Conservation (phyloP, 2,113 vertebrate species). For the Caranx ignobilis region DNA sequence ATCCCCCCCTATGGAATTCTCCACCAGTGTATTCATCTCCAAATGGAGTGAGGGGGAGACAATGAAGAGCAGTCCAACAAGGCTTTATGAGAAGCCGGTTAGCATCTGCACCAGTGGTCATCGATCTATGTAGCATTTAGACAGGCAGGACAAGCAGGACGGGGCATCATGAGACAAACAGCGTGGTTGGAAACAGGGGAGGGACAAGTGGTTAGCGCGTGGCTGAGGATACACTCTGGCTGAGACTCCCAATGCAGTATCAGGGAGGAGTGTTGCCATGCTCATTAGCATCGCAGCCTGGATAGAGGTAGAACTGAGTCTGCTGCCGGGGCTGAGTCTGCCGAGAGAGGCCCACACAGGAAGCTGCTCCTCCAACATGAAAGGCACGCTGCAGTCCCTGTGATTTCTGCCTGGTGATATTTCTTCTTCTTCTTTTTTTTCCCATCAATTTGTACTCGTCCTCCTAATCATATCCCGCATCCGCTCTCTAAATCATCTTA, state of each 20-base stretch:
- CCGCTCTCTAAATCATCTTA: slow-evolving; percentile 63
- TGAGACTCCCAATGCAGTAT: slow-evolving; percentile 53
- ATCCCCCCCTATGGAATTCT: slow-evolving; percentile 62
- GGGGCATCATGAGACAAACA: slow-evolving; percentile 44
- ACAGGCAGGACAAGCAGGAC: slow-evolving; percentile 4
- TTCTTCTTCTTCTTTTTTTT: slow-evolving; percentile 3
- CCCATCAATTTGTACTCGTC: slow-evolving; percentile 53
- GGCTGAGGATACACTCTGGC: slow-evolving; percentile 44
- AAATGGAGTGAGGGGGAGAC: slow-evolving; percentile 33
- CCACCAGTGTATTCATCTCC: slow-evolving; percentile 51
- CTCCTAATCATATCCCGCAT: slow-evolving; percentile 65
- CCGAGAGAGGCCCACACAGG: slow-evolving; percentile 60
- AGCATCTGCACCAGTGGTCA: slow-evolving; percentile 37
- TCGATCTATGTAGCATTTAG: slow-evolving; percentile 37
- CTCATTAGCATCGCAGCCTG: slow-evolving; percentile 65
- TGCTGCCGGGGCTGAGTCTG: slow-evolving; percentile 52
- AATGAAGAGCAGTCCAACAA: slow-evolving; percentile 4
- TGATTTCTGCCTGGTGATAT: slow-evolving; percentile 36
- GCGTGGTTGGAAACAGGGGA: slow-evolving; percentile 22
- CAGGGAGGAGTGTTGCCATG: slow-evolving; percentile 46
- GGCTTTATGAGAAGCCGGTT: slow-evolving; percentile 25
- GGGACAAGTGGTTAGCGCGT: slow-evolving; percentile 27
- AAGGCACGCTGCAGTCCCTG: slow-evolving; percentile 34
- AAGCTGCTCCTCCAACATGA: slow-evolving; percentile 59
- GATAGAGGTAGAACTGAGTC: slow-evolving; percentile 38